Percentiles rank a stretch among this genome's conserved stretches.
phyloP scores from a whole-genome alignment of 2,113 vertebrate genomes.

The Mesoclemmys tuberculata region DNA sequence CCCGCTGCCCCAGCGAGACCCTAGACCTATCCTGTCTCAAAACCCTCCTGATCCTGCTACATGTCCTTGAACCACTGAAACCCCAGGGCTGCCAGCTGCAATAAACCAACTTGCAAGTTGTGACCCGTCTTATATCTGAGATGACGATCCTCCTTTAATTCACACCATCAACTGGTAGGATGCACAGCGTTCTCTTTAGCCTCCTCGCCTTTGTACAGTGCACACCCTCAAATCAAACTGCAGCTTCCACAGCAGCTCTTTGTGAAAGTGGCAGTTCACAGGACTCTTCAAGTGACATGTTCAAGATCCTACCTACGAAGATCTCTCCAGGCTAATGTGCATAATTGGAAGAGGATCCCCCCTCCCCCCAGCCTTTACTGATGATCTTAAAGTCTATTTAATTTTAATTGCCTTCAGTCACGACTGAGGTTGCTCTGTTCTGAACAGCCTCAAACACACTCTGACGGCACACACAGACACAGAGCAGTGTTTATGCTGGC shows the following conservation, averaged over 20 bases:
- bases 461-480: neutral
- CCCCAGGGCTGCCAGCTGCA: neutral
- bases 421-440: neutral
- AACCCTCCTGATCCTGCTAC: neutral
- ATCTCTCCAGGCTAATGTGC: rapidly evolving
- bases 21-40: neutral
- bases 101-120: neutral
- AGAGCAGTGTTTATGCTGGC: neutral
- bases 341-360: neutral
- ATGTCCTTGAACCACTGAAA: neutral
- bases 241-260: rapidly evolving
- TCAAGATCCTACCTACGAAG: rapidly evolving
- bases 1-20: neutral
- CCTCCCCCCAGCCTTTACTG: neutral
- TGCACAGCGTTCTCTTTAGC: neutral
- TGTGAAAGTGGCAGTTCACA: neutral
- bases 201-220: rapidly evolving
- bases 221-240: neutral
- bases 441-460: neutral
- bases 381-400: constrained; percentile 8
- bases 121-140: rapidly evolving
- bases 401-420: neutral
- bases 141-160: neutral
- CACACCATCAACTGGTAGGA: rapidly evolving
- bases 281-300: neutral